Percentiles rank a stretch among this genome's conserved stretches.
Evolutionary conservation across 2,888 invertebrate species (phyloP).

Genomic region (Piscicola geometra): DNA sequence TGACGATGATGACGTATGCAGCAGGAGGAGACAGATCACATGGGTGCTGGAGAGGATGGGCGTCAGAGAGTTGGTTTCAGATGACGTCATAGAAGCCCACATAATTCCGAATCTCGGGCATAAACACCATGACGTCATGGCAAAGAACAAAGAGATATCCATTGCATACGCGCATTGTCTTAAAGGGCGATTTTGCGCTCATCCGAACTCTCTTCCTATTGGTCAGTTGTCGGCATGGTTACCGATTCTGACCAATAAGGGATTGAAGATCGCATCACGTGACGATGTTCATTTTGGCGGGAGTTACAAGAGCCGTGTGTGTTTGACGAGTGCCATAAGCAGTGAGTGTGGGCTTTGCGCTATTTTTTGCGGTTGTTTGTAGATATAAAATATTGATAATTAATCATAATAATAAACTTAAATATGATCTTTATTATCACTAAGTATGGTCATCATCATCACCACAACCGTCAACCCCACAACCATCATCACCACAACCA

Average conservation of each 20-base stretch:
- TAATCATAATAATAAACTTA: background rate
- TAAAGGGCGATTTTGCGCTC: background rate
- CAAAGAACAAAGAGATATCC: slow-evolving; percentile 39
- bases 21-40: too few relatives aligned
- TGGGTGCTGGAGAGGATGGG: slow-evolving; percentile 48
- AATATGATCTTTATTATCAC: too few relatives aligned
- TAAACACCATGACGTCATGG: slow-evolving; percentile 37
- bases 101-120: slow-evolving; percentile 50
- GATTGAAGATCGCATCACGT: background rate
- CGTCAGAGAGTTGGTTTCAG: slow-evolving; percentile 47
- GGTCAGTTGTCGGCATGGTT: background rate
- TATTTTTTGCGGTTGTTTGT: too few relatives aligned
- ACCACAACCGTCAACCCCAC: background rate
- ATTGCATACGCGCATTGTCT: slow-evolving; percentile 43
- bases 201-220: background rate
- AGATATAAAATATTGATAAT: too few relatives aligned
- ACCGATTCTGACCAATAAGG: slow-evolving; percentile 21
- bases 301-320: background rate
- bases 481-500: slow-evolving; percentile 35
- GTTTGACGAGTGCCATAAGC: background rate
- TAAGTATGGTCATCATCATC: background rate
- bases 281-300: slow-evolving; percentile 2
- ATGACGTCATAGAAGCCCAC: slow-evolving; percentile 51
- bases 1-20: too few relatives aligned
- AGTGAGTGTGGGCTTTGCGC: background rate